A percentile compares a stretch with the other conserved stretches of the same genome.
These are phyloP conservation scores for Himalopsyche japonica DNA, from an alignment of 2,888 invertebrate species.

Conservation along the genomic window DNA sequence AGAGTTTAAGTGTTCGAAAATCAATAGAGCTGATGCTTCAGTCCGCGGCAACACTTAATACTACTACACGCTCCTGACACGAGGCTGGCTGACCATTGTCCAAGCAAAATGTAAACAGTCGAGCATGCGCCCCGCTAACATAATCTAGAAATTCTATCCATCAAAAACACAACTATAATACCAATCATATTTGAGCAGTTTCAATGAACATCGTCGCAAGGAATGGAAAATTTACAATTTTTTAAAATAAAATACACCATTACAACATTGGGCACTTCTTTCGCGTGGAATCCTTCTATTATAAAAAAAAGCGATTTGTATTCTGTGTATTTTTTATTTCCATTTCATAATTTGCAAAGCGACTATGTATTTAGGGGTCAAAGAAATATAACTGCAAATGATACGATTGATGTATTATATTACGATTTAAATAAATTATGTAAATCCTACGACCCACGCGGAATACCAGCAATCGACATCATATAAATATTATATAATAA, in stretches of 20 bases:
- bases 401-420: not conserved
- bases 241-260: no score
- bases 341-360: no score
- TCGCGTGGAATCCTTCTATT: no score
- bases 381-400: not conserved
- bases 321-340: no score
- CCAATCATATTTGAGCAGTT: no score
- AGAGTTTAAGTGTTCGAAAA: slow-evolving; percentile 34
- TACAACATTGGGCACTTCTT: no score
- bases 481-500: no score
- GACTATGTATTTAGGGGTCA: not conserved
- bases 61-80: not conserved
- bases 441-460: not conserved
- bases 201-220: no score
- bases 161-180: not conserved
- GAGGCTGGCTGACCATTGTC: slow-evolving; percentile 8
- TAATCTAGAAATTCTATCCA: not conserved
- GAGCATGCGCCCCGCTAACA: slow-evolving; percentile 31
- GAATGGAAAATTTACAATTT: no score
- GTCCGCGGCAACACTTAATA: not conserved
- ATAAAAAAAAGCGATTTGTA: no score
- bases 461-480: not conserved
- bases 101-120: slow-evolving; percentile 1
- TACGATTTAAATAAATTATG: not conserved
- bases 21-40: slow-evolving; percentile 33